Evolutionary conservation across 2,888 invertebrate genomes (phyloP).

Genomic region (Ceriagrion tenellum): DNA sequence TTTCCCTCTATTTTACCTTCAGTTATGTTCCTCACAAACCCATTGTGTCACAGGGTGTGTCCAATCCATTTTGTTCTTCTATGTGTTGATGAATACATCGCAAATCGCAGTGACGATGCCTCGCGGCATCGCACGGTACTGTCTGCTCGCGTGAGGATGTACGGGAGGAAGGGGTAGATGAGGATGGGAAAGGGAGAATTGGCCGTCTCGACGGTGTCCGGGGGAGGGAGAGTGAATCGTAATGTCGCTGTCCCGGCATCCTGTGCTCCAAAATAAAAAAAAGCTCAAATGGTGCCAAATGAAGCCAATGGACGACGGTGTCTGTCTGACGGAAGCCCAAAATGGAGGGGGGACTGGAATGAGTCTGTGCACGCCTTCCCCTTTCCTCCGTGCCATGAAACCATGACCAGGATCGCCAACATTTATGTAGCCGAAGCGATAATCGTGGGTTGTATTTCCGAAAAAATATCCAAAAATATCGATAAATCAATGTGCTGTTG

Average conservation of each 20-base stretch:
- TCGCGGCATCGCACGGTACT: not conserved
- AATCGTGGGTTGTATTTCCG: no score
- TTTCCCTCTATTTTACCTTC: no score
- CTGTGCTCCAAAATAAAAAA: not conserved
- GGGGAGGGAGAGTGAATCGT: not conserved
- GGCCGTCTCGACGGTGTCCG: not conserved
- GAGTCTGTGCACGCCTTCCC: not conserved
- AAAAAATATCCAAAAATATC: no score
- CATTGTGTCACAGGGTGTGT: no score
- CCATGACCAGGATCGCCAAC: not conserved
- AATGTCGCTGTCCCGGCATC: not conserved
- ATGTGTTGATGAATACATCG: no score
- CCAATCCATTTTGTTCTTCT: no score
- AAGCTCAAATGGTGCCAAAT: not conserved
- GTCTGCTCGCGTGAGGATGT: not conserved
- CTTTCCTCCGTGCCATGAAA: not conserved
- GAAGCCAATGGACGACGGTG: slow-evolving; percentile 10
- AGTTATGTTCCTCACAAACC: no score
- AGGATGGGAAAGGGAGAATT: not conserved
- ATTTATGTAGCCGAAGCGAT: no score
- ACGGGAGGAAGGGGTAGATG: not conserved
- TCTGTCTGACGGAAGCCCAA: not conserved
- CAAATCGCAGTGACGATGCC: no score
- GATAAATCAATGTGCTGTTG: no score
- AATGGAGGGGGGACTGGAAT: not conserved